Percentiles rank a stretch among this genome's conserved stretches.
Conservation (phyloP, 2,797 vertebrate genomes). For the Galagoides demidoff region DNA sequence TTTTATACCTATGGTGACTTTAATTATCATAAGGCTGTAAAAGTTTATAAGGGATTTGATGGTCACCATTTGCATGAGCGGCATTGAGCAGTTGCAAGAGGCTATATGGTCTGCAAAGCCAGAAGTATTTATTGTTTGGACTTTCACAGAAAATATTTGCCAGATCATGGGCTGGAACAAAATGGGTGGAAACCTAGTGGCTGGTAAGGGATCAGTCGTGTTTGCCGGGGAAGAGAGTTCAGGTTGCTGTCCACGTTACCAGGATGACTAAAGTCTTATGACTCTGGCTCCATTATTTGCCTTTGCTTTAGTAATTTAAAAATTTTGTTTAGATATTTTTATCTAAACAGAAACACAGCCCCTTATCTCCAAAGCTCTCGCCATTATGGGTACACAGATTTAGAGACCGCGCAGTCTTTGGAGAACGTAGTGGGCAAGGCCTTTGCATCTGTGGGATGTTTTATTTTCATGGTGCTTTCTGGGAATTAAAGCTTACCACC, state of each 20-base stretch:
- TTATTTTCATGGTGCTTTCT: neutral
- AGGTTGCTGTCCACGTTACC: accelerated
- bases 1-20: neutral
- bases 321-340: neutral
- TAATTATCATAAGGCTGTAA: neutral
- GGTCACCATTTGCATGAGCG: no score
- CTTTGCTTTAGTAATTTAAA: neutral
- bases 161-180: accelerated
- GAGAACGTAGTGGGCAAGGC: no score
- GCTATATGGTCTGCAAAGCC: accelerated
- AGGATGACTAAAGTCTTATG: no score
- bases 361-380: neutral
- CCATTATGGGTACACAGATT: neutral
- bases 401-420: accelerated
- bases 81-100: neutral
- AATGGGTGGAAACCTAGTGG: accelerated
- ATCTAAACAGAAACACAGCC: neutral
- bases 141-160: neutral
- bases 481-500: neutral
- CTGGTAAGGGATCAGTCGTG: neutral
- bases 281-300: neutral
- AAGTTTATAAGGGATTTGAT: neutral
- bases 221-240: accelerated
- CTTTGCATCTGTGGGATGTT: neutral
- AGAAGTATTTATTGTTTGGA: no score